Evolutionary conservation across 2,888 invertebrate species (phyloP).

Genomic region (Masnerella sp.): DNA sequence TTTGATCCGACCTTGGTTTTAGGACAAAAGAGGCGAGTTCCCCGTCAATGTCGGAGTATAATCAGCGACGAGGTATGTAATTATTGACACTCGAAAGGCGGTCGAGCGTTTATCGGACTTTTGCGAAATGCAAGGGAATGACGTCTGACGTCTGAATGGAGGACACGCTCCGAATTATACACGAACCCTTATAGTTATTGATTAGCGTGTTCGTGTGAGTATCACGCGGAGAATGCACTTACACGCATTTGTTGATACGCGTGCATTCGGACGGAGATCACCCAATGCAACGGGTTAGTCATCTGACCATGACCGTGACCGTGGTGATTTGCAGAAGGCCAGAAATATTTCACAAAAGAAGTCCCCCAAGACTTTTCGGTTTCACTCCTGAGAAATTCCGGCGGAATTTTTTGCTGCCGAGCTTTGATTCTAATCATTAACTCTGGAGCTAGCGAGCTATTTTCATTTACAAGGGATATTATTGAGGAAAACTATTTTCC

Average conservation of each 20-base stretch:
- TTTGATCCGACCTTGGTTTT: slow-evolving; percentile 11
- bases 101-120: slow-evolving; percentile 16
- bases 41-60: slow-evolving; percentile 18
- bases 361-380: too few species aligned
- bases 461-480: too few species aligned
- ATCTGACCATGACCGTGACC: slow-evolving; percentile 63
- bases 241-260: slow-evolving; percentile 4
- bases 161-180: slow-evolving; percentile 28
- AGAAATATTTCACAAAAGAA: too few species aligned
- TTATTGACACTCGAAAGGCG: slow-evolving; percentile 39
- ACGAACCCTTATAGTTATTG: slow-evolving; percentile 20
- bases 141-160: slow-evolving; percentile 41
- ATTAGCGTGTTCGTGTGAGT: slow-evolving; percentile 14
- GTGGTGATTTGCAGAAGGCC: slow-evolving; percentile 59
- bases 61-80: slow-evolving; percentile 11
- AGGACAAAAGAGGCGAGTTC: slow-evolving; percentile 9
- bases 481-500: too few species aligned
- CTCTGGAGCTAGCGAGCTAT: too few species aligned
- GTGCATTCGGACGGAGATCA: slow-evolving; percentile 52
- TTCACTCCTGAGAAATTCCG: too few species aligned
- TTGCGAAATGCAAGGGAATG: slow-evolving; percentile 22
- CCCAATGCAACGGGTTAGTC: slow-evolving; percentile 56
- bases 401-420: too few species aligned
- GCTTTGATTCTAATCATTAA: too few species aligned
- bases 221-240: slow-evolving; percentile 11